phyloP scores from a whole-genome alignment of 1,140 invertebrate genomes.

The Heliconius himera region DNA sequence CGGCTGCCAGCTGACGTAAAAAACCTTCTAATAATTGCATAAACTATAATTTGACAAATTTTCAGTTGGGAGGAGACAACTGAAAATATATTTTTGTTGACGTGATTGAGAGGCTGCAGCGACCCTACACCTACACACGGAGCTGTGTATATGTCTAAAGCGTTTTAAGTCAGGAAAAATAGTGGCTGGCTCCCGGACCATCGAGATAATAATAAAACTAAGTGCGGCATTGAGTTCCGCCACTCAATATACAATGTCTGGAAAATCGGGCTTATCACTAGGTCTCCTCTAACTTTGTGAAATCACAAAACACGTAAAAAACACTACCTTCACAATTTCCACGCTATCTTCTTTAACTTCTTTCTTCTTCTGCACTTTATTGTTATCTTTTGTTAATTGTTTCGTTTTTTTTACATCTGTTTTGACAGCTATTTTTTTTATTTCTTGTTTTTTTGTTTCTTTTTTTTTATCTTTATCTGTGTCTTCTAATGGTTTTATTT shows the following conservation, averaged over 20 bases:
- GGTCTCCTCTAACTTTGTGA: not conserved
- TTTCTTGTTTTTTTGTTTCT: constrained; percentile 45
- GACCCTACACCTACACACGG: too few species aligned
- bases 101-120: too few species aligned
- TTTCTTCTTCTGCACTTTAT: constrained; percentile 56
- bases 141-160: too few species aligned
- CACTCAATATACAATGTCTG: not conserved
- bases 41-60: too few species aligned
- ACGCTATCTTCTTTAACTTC: constrained; percentile 42
- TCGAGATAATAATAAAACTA: not conserved
- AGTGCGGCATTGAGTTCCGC: not conserved
- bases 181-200: too few species aligned
- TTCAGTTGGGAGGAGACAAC: too few species aligned
- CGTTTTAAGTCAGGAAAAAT: too few species aligned
- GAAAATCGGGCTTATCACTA: too few species aligned
- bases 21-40: too few species aligned
- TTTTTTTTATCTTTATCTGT: constrained; percentile 48
- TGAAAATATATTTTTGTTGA: too few species aligned
- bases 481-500: constrained; percentile 48
- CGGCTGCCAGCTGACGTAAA: too few species aligned
- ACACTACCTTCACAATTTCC: constrained; percentile 42
- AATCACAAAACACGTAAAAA: not conserved
- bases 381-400: constrained; percentile 43
- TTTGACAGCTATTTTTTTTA: constrained; percentile 45
- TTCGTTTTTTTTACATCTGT: constrained; percentile 48